These are phyloP conservation scores for Aplochiton taeniatus DNA, from an alignment of 2,797 vertebrate species.

Conservation along the genomic window DNA sequence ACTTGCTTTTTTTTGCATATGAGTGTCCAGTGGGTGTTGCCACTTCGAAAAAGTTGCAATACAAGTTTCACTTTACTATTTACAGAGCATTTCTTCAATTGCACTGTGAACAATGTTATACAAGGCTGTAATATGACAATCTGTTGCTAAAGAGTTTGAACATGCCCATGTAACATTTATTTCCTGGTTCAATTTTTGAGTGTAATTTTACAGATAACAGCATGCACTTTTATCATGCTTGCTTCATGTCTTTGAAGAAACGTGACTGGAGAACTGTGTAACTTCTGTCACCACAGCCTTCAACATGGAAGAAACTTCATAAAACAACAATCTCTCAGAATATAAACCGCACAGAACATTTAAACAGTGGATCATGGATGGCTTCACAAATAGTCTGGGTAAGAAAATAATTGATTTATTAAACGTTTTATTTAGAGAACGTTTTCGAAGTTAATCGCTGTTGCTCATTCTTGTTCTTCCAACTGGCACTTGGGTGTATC, in stretches of 20 bases:
- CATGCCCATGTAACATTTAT: conserved; percentile 46
- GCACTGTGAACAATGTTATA: background rate
- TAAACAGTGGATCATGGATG: conserved; percentile 64
- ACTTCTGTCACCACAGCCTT: conserved; percentile 44
- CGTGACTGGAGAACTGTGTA: conserved; percentile 13
- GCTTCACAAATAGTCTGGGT: conserved; percentile 78
- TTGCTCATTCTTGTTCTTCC: background rate
- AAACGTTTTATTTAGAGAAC: background rate
- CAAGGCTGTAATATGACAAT: too few relatives aligned
- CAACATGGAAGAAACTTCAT: conserved; percentile 65
- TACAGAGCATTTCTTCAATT: background rate
- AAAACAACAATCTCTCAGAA: conserved; percentile 20
- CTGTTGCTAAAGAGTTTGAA: background rate
- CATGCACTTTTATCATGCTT: conserved; percentile 19
- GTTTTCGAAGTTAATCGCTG: background rate
- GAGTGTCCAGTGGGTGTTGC: background rate
- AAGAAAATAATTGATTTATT: conserved; percentile 44
- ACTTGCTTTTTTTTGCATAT: background rate
- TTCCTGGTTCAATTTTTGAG: conserved; percentile 49
- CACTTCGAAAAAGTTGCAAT: background rate
- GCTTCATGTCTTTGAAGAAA: conserved; percentile 1
- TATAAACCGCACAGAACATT: background rate
- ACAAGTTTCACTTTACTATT: background rate
- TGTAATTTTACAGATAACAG: conserved; percentile 19
- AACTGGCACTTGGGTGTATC: conserved; percentile 9